A percentile compares a stretch with the other conserved stretches of the same genome.
phyloP scores from a whole-genome alignment of 1,140 invertebrate species.

The Bilobella aurantiaca region DNA sequence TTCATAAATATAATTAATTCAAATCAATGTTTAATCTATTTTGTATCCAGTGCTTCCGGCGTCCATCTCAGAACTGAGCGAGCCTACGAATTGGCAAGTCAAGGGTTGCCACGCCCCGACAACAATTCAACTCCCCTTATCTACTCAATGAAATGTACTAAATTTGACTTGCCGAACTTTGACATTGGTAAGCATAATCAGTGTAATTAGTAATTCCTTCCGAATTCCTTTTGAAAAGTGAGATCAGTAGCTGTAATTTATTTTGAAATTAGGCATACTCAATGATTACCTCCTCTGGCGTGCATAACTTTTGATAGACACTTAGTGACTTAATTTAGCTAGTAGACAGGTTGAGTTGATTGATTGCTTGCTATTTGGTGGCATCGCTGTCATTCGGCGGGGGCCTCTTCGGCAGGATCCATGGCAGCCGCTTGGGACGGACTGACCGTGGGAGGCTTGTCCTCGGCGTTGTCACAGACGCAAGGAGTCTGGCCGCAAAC shows the following conservation, averaged over 20 bases:
- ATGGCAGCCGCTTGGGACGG: too few relatives aligned
- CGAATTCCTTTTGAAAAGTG: neutral
- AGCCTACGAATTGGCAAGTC: conserved; percentile 72
- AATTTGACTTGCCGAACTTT: conserved; percentile 72
- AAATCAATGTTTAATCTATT: conserved; percentile 7
- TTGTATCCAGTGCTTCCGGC: conserved; percentile 55
- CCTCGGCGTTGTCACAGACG: neutral
- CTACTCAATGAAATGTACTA: conserved; percentile 73
- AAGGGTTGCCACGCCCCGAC: conserved; percentile 65
- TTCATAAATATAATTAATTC: neutral
- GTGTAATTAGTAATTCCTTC: neutral
- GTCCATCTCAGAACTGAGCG: conserved; percentile 70
- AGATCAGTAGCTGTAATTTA: neutral
- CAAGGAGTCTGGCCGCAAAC: neutral
- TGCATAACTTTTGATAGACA: neutral
- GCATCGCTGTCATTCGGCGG: neutral
- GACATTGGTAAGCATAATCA: conserved; percentile 55
- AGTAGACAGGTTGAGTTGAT: too few relatives aligned
- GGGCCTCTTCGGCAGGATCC: neutral
- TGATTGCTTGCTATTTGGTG: too few relatives aligned
- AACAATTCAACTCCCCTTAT: conserved; percentile 60
- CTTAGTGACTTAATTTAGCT: neutral
- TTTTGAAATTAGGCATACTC: neutral
- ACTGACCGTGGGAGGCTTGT: too few relatives aligned
- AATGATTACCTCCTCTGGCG: neutral